A percentile compares a stretch with the other conserved stretches of the same genome.
These are phyloP conservation scores for Leptoteleia sp. DNA, from an alignment of 1,140 invertebrate species.

Conservation along the genomic window DNA sequence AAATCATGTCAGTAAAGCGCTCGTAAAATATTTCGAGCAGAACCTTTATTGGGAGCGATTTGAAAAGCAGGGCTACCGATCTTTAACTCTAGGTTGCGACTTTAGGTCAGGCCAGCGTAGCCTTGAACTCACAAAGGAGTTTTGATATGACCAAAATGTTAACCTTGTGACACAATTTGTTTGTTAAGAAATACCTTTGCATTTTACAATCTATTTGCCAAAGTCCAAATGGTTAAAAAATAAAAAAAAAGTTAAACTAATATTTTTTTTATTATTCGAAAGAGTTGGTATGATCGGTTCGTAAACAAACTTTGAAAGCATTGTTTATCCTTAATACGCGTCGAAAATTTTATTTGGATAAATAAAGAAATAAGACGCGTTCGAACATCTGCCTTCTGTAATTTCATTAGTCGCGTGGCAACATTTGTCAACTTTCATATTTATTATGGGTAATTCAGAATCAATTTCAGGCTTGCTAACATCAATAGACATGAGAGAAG, in stretches of 20 bases:
- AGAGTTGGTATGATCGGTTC: conserved; percentile 13
- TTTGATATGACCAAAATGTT: conserved; percentile 10
- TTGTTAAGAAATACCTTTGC: not conserved
- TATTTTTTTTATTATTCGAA: not conserved
- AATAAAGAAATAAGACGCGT: not conserved
- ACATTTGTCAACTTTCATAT: conserved; percentile 41
- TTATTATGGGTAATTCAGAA: conserved; percentile 30
- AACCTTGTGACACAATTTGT: conserved; percentile 39
- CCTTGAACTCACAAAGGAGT: conserved; percentile 26
- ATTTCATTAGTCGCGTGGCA: conserved; percentile 27
- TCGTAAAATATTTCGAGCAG: conserved; percentile 61
- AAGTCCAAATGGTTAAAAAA: conserved; percentile 3
- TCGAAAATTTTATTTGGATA: not conserved
- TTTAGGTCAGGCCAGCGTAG: conserved; percentile 10
- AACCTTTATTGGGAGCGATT: conserved; percentile 52
- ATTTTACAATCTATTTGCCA: conserved; percentile 12
- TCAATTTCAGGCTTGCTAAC: conserved; percentile 15
- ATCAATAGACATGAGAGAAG: conserved; percentile 12
- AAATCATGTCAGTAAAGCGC: conserved; percentile 37
- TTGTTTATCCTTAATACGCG: too few species aligned
- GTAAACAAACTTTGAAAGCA: conserved; percentile 2
- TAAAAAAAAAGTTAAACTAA: too few species aligned
- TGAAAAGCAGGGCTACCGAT: conserved; percentile 34
- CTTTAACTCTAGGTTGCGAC: conserved; percentile 29
- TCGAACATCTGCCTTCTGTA: conserved; percentile 1